Conservation (phyloP, 1,140 invertebrate genomes). For the Apis florea region DNA sequence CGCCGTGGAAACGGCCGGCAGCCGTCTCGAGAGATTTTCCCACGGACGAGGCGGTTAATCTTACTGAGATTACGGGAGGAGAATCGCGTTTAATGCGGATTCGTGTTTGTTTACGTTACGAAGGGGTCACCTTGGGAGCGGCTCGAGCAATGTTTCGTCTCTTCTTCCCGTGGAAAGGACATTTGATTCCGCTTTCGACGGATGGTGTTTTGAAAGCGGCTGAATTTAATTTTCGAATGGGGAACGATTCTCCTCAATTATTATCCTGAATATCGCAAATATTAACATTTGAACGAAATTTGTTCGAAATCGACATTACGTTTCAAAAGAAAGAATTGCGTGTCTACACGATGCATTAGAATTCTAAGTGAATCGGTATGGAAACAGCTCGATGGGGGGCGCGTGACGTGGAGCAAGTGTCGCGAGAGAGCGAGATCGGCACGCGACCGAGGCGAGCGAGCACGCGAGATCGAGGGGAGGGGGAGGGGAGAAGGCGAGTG, state of each 20-base stretch:
- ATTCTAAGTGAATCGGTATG: too few species aligned
- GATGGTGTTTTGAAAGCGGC: too few species aligned
- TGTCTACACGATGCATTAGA: too few species aligned
- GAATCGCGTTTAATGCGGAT: neutral
- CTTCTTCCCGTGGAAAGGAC: too few species aligned
- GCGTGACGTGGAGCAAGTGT: constrained; percentile 4
- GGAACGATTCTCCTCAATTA: too few species aligned
- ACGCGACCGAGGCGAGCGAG: neutral
- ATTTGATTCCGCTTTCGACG: too few species aligned
- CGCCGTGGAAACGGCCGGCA: neutral
- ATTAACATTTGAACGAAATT: too few species aligned
- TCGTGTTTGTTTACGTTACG: neutral
- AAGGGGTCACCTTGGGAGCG: neutral
- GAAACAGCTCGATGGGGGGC: neutral
- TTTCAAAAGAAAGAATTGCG: too few species aligned
- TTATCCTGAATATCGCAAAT: too few species aligned
- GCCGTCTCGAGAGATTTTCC: neutral
- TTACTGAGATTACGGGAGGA: neutral
- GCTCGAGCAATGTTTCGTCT: neutral
- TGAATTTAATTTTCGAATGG: too few species aligned
- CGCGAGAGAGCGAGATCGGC: neutral
- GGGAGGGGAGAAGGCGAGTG: constrained; percentile 6
- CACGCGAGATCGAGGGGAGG: neutral
- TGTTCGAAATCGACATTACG: too few species aligned
- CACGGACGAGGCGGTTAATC: neutral